phyloP scores from a whole-genome alignment of 1,140 invertebrate genomes.

The Chelonus insularis region DNA sequence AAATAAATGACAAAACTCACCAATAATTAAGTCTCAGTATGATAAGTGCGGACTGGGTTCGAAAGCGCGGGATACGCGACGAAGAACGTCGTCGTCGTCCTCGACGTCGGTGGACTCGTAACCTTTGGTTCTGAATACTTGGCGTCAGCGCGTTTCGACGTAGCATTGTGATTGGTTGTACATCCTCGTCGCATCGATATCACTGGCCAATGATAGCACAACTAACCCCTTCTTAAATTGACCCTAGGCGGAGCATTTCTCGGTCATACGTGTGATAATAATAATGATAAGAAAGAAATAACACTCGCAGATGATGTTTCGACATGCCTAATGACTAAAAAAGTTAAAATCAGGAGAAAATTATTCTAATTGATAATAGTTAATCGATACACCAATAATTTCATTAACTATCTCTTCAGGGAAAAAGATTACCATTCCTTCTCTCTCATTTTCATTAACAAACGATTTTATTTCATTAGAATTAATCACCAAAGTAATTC shows the following conservation, averaged over 20 bases:
- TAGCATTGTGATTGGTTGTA: conserved; percentile 39
- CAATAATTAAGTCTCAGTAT: conserved; percentile 61
- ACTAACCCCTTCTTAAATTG: conserved; percentile 46
- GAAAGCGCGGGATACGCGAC: conserved; percentile 52
- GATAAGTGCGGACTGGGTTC: conserved; percentile 50
- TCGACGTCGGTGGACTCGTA: conserved; percentile 27
- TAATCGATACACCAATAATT: background rate
- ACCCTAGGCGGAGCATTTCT: conserved; percentile 51
- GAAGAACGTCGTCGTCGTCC: conserved; percentile 55
- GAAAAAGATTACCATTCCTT: no score
- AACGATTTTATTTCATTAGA: no score
- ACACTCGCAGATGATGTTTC: conserved; percentile 15
- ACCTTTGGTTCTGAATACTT: conserved; percentile 25
- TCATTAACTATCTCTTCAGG: background rate
- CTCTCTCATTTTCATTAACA: no score
- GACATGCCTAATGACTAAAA: conserved; percentile 25
- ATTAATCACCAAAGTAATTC: no score
- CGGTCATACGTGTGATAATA: conserved; percentile 26
- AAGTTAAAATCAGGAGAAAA: background rate
- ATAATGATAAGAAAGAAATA: conserved; percentile 22
- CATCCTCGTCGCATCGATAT: conserved; percentile 51
- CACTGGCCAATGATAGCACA: conserved; percentile 45
- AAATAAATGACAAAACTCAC: conserved; percentile 49
- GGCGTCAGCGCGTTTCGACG: conserved; percentile 40
- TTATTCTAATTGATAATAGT: background rate